phyloP scores from a whole-genome alignment of 2,888 invertebrate genomes.

The Heliconius sara region DNA sequence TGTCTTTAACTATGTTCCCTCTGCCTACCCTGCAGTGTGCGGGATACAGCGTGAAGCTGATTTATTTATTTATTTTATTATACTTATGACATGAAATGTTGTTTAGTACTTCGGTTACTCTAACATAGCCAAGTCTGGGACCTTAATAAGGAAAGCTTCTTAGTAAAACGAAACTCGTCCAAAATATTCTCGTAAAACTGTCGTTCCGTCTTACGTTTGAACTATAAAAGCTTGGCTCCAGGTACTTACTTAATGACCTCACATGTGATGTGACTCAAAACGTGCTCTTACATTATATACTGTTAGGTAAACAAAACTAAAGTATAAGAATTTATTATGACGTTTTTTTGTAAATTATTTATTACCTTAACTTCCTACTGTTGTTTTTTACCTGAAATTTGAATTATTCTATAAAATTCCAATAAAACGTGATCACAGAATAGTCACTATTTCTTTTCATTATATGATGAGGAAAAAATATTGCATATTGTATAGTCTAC shows the following conservation, averaged over 20 bases:
- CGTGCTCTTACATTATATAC: background rate
- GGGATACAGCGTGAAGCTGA: too few relatives aligned
- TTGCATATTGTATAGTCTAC: too few relatives aligned
- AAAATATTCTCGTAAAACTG: constrained; percentile 9
- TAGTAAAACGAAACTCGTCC: background rate
- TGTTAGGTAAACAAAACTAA: background rate
- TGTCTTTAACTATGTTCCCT: too few relatives aligned
- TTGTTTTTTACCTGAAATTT: too few relatives aligned
- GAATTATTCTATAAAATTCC: too few relatives aligned
- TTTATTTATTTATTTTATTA: too few relatives aligned
- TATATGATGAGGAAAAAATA: too few relatives aligned
- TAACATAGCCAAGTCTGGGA: background rate
- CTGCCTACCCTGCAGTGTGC: too few relatives aligned
- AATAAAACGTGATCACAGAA: too few relatives aligned
- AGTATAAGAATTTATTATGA: background rate
- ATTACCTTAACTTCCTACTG: too few relatives aligned
- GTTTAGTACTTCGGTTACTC: background rate
- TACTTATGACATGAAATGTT: background rate
- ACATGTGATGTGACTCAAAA: background rate
- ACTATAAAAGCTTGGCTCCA: constrained; percentile 21
- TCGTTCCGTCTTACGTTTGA: constrained; percentile 9
- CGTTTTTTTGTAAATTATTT: too few relatives aligned
- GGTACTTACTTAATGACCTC: background rate
- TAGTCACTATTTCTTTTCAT: too few relatives aligned
- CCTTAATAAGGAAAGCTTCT: background rate